These are phyloP conservation scores for Tylochromis polylepis DNA, from an alignment of 2,113 vertebrate genomes.

Conservation along the genomic window DNA sequence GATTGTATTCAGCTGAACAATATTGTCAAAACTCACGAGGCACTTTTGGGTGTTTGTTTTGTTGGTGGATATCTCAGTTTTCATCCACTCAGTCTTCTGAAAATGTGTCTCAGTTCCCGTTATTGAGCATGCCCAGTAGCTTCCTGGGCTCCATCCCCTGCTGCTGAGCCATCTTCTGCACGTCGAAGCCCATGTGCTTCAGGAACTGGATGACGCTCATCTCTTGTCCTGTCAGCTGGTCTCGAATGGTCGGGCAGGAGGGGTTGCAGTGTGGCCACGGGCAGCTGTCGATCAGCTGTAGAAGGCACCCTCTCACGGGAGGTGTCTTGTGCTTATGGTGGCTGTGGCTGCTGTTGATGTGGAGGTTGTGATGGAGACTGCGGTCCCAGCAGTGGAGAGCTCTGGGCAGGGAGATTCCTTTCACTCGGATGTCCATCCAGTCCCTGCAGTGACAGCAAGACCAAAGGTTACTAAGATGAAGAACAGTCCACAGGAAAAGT, in stretches of 20 bases:
- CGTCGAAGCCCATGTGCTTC: conserved; percentile 93
- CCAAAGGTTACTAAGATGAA: not conserved
- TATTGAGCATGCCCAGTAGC: conserved; percentile 88
- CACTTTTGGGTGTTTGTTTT: not conserved
- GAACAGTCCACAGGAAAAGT: not conserved
- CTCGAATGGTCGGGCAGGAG: conserved; percentile 87
- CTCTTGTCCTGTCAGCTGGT: conserved; percentile 92
- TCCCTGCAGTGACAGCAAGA: conserved; percentile 67
- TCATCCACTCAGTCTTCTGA: not conserved
- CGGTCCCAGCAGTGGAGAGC: conserved; percentile 97
- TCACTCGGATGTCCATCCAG: conserved; percentile 92
- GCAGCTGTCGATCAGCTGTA: conserved; percentile 91
- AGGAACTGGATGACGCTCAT: conserved; percentile 94
- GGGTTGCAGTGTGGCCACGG: conserved; percentile 98
- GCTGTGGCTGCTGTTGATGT: conserved; percentile 57
- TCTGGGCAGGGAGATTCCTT: conserved; percentile 87
- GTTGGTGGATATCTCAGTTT: not conserved
- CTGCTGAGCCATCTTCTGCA: conserved; percentile 90
- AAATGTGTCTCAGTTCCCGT: conserved; percentile 68
- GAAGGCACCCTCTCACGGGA: conserved; percentile 79
- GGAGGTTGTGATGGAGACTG: conserved; percentile 82
- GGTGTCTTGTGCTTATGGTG: conserved; percentile 61
- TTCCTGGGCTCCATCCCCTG: conserved; percentile 90
- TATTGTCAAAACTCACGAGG: not conserved
- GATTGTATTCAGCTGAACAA: not conserved